Evolutionary conservation across 1,140 invertebrate genomes (phyloP).

Genomic region (Panagrolaimus sp.): DNA sequence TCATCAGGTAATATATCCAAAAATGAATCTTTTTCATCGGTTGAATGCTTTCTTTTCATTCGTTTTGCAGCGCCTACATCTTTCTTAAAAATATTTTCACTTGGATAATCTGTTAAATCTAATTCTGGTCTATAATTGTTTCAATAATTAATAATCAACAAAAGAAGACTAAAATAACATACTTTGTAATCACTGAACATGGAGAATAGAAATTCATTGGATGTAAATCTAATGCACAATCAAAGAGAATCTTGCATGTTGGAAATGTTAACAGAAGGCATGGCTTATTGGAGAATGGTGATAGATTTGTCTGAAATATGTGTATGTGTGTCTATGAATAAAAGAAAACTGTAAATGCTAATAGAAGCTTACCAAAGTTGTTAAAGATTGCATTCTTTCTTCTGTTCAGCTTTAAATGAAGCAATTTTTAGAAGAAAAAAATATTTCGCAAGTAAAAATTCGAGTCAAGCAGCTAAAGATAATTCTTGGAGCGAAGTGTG

Average conservation of each 20-base stretch:
- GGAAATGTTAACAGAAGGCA: constrained; percentile 35
- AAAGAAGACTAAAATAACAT: constrained; percentile 17
- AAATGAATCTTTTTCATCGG: constrained; percentile 17
- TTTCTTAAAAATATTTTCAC: constrained; percentile 6
- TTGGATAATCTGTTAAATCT: constrained; percentile 9
- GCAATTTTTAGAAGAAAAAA: too few relatives aligned
- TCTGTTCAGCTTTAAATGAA: too few relatives aligned
- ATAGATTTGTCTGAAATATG: constrained; percentile 28
- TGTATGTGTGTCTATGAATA: too few relatives aligned
- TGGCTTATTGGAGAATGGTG: constrained; percentile 26
- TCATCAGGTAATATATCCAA: constrained; percentile 21
- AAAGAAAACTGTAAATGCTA: too few relatives aligned
- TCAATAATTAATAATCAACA: not conserved
- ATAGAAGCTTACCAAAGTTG: too few relatives aligned
- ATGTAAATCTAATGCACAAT: constrained; percentile 40
- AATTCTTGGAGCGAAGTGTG: too few relatives aligned
- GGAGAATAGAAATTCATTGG: constrained; percentile 35
- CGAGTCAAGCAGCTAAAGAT: too few relatives aligned
- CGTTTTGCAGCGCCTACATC: constrained; percentile 16
- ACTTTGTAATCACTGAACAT: constrained; percentile 32
- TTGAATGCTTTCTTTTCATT: constrained; percentile 8
- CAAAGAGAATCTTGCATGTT: constrained; percentile 34
- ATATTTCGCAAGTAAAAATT: too few relatives aligned
- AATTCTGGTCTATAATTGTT: not conserved
- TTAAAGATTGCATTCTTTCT: too few relatives aligned